A percentile compares a stretch with the other conserved stretches of the same genome.
phyloP scores from a whole-genome alignment of 2,797 vertebrate genomes.

The Crocidura indochinensis region DNA sequence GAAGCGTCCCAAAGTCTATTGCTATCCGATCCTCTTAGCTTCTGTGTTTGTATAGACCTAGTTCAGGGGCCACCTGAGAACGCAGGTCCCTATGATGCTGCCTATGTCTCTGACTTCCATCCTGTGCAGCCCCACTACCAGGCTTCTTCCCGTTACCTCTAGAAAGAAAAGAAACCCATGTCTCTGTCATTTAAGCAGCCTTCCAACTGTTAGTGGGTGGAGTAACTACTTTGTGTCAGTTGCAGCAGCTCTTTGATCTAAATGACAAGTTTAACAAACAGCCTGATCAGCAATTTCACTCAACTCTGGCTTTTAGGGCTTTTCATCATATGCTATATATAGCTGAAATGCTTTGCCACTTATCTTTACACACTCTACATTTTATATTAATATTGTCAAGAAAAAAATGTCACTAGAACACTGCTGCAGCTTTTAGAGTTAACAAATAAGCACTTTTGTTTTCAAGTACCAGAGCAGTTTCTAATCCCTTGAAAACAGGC shows the following conservation, averaged over 20 bases:
- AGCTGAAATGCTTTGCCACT: constrained; percentile 75
- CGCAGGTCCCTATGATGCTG: neutral
- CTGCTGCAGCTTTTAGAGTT: constrained; percentile 73
- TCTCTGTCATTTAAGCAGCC: constrained; percentile 69
- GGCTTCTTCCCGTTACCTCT: neutral
- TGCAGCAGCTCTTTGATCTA: constrained; percentile 83
- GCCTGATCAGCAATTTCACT: constrained; percentile 84
- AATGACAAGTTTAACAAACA: constrained; percentile 84
- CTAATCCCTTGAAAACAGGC: constrained; percentile 71
- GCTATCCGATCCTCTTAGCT: neutral
- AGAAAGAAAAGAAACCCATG: constrained; percentile 74
- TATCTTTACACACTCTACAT: constrained; percentile 68
- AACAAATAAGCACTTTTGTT: constrained; percentile 73
- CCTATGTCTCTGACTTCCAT: constrained; percentile 58
- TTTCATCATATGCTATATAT: constrained; percentile 64
- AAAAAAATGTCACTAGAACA: constrained; percentile 63
- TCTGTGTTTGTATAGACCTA: neutral
- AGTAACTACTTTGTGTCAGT: constrained; percentile 70
- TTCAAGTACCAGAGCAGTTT: constrained; percentile 62
- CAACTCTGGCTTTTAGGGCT: constrained; percentile 72
- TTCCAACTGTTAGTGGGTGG: constrained; percentile 30
- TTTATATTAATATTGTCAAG: constrained; percentile 78
- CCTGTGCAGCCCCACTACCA: neutral
- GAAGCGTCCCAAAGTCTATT: neutral
- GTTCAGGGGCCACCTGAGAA: neutral